Conservation (phyloP, 2,888 invertebrate genomes). For the Drepanosiphum platanoidis region DNA sequence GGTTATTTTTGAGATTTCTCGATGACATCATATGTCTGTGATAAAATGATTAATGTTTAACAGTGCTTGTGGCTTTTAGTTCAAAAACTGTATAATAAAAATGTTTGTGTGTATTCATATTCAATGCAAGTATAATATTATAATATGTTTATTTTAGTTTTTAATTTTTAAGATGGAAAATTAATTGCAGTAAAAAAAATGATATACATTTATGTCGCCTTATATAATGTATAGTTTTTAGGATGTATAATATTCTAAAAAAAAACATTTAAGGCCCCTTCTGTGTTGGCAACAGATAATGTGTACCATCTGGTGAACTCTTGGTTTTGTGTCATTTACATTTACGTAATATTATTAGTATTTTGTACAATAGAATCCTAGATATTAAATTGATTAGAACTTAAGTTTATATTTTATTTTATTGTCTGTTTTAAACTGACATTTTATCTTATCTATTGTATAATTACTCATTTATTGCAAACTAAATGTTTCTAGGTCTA, state of each 20-base stretch:
- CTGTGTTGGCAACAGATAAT: constrained; percentile 50
- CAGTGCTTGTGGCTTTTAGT: background rate
- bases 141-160: background rate
- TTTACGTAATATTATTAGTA: background rate
- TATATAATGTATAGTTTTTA: background rate
- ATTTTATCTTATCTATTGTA: background rate
- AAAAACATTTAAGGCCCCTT: constrained; percentile 33
- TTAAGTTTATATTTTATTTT: background rate
- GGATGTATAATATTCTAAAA: constrained; percentile 17
- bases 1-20: background rate
- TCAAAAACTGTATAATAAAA: background rate
- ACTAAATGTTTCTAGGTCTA: background rate
- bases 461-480: background rate
- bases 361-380: background rate
- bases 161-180: background rate
- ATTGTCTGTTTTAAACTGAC: background rate
- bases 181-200: background rate
- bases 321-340: constrained; percentile 9
- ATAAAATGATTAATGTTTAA: background rate
- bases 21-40: background rate
- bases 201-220: background rate
- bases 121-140: background rate
- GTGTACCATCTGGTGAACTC: constrained; percentile 39
- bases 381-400: background rate
- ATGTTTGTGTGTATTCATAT: background rate